Base-by-base conservation (phyloP, 2,888 invertebrate genomes). In the Nymphalis c-album region DNA sequence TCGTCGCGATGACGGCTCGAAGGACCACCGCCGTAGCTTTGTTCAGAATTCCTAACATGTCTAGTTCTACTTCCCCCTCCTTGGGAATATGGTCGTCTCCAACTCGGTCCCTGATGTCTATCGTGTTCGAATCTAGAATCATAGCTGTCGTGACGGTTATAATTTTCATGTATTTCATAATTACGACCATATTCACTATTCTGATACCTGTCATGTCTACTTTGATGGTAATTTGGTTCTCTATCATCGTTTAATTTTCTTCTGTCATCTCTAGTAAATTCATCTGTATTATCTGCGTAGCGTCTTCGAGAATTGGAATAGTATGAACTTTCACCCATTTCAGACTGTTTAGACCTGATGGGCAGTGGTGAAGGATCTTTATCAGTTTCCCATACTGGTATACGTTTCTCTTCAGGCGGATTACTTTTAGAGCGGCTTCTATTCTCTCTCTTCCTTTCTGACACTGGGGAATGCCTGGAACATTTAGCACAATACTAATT, bases 381-480 rank as follows among this genome's bases (percentile, higher is more conserved):
- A 70, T 77, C 76, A 0, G 75, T 73, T 63, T 88, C 88, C 88
- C 88, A 86, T 2, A 85, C 82, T 1, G 87, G 85, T 51, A 84
- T 79, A 1, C 82, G 83, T 62, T 80, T 79, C 8, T 79, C 80
- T 40, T 72, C 74, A 0, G 85, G 88, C 2, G 90, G 84, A 0
- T 75, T 77, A 58, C 87, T 89, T 60, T 83, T 83, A 0, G 90
- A 87, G 31, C 78, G 77, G 61, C 84, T 86, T 63, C 75, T 75
- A 0, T 80, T 78, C 7, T 81, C 78, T 60, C 76, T 77, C 62
- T 77, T 83, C 58, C 80, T 85, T 6, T 85, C 89, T 5, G 76
- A 76, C 7, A 78, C 68, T 26, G 80, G 80, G 0, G 91, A 89
- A 46, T 83, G 84, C 73, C 91, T 91, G 80, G 62, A 73, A 68